These are phyloP conservation scores for Mus pahari DNA, from an alignment of 2,113 vertebrate genomes.

Conservation along the genomic window DNA sequence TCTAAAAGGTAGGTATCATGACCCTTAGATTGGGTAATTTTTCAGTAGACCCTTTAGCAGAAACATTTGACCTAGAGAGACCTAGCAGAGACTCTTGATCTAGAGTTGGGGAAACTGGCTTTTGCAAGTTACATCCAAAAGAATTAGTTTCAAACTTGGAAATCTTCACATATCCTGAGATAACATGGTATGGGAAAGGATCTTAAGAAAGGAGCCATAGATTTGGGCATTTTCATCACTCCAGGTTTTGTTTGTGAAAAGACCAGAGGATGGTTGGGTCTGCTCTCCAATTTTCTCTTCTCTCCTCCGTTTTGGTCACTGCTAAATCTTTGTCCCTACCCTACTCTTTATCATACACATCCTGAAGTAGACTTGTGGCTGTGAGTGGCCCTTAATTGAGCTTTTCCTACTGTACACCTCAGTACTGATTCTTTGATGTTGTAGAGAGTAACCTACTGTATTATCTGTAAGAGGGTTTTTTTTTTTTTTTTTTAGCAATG, in stretches of 20 bases:
- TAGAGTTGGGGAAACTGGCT: neutral
- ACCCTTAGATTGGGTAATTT: neutral
- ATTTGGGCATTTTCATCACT: neutral
- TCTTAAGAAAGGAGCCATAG: neutral
- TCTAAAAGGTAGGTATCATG: neutral
- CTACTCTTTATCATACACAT: too few relatives aligned
- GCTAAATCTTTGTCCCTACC: neutral
- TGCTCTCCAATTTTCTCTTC: neutral
- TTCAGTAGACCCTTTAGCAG: neutral
- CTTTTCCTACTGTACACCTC: neutral
- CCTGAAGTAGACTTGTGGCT: neutral
- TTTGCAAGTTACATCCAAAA: neutral
- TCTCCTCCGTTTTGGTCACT: neutral
- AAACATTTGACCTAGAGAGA: neutral
- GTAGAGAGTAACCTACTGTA: constrained; percentile 58
- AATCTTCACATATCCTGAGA: neutral
- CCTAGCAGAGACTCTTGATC: neutral
- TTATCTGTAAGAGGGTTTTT: neutral
- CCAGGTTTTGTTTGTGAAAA: neutral
- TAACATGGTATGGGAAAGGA: neutral
- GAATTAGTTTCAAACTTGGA: neutral
- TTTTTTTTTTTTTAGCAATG: neutral
- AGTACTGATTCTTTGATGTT: neutral
- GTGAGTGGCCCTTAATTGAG: neutral
- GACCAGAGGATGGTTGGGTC: neutral